Evolutionary conservation across 2,888 invertebrate species (phyloP), one percentile per base, ranked within the genome.

Genomic region (Pyrrhopygopsis socrates): DNA sequence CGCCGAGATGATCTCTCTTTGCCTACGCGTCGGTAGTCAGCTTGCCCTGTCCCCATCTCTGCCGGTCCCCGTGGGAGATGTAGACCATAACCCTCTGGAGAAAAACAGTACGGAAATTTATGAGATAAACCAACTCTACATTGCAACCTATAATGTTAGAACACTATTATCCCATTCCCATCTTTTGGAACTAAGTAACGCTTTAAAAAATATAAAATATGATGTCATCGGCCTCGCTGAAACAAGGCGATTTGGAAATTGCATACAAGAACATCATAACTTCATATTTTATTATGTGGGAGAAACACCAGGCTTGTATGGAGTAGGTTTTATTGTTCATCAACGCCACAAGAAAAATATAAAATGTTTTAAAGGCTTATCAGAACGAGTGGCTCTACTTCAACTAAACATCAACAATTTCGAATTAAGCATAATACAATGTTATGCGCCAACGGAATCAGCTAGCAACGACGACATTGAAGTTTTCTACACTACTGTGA

Each of bases 161-260:
- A n/a, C n/a, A n/a, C n/a, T n/a, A n/a, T n/a, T n/a, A n/a, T n/a
- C n/a, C n/a, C n/a, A n/a, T n/a, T n/a, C n/a, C n/a, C n/a, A n/a
- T n/a, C n/a, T 88, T 58, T 22, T 92, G 2, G 87, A 92, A 84
- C 41, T 93, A n/a, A 71, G 77, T 2, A 80, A 88, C 70, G 78
- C 78, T 15, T 8, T 81, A 41, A 60, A 77, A 74, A 30, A 77
- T 11, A 70, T 86, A 50, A 77, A 81, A n/a, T 86, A 74, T 27
- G 83, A 86, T n/a, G 45, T 86, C 2, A 68, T 83, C 11, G 86
- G 86, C 30, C 65, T 86, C n/a, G 77, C 80, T 22, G 86, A 86
- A 80, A n/a, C 73, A 9, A 86, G 67, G 73, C 30, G 58, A 70
- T 27, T 54, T 0, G 82, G 76, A 20, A 34, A n/a, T 5, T 34